Evolutionary conservation across 2,888 invertebrate species (phyloP), one percentile per base, ranked within the genome.

Genomic region (Pristionchus mayeri): DNA sequence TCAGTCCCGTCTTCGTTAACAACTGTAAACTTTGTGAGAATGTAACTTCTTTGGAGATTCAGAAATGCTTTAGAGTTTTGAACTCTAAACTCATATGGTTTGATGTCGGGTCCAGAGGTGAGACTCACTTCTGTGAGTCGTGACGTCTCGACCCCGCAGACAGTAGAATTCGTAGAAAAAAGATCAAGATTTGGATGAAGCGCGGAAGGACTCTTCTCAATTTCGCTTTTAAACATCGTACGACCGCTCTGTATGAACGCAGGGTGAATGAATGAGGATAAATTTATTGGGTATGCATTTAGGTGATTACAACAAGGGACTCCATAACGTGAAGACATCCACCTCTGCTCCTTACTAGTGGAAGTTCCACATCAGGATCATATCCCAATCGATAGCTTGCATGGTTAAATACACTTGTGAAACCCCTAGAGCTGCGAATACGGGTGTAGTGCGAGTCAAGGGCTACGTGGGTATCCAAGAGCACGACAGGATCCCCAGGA

Each of bases 221-320:
- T 71, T n/a, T 71, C 71, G 34, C 37, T 71, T 21, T 71, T 71
- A 71, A 71, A 71, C 71, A 71, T 71, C n/a, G 21, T 37, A 71
- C 71, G 71, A 71, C 71, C 71, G 71, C 37, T 71, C 71, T 21
- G 40, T n/a, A 71, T 71, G 71, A 71, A 71, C 71, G 40, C 71
- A 40, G 71, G 71, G 37, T 71, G n/a, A 37, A 37, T 37, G 71
- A 71, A 71, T 71, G 71, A 71, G 0, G 4, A 2, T 2, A 44
- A 2, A 27, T n/a, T 71, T 40, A n/a, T 37, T 71, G 21, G n/a
- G 21, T 9, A n/a, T n/a, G 21, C 24, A 57, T n/a, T 71, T 34
- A 71, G n/a, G 9, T n/a, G 21, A 67, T 13, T 13, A 71, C 71
- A 34, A 71, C 37, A 40, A 71, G 71, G 4, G 37, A 37, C n/a